Evolutionary conservation across 1,140 invertebrate species (phyloP).

Genomic region (Papilio machaon): DNA sequence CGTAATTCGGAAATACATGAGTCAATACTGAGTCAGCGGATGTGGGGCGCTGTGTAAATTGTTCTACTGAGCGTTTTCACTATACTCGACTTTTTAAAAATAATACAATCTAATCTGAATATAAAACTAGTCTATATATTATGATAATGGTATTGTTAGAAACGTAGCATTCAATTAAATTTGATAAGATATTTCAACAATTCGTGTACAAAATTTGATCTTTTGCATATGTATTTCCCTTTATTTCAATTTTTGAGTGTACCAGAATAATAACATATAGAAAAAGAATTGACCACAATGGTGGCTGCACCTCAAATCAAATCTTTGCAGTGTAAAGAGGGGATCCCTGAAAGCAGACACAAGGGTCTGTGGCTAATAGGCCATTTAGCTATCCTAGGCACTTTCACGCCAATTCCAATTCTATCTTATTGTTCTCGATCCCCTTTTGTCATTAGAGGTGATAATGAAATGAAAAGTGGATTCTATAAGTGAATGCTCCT

Average conservation of each 20-base stretch:
- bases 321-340: slow-evolving; percentile 43
- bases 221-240: background rate
- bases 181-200: background rate
- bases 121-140: slow-evolving; percentile 11
- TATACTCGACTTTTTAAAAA: background rate
- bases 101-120: background rate
- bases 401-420: slow-evolving; percentile 55
- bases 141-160: background rate
- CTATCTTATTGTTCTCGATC: slow-evolving; percentile 40
- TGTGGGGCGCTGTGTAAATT: background rate
- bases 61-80: background rate
- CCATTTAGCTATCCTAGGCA: slow-evolving; percentile 53
- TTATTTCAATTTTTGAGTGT: background rate
- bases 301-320: slow-evolving; percentile 46
- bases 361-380: slow-evolving; percentile 55
- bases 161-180: background rate
- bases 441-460: slow-evolving; percentile 30
- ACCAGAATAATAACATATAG: background rate
- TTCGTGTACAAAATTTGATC: background rate
- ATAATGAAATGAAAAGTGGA: slow-evolving; percentile 33
- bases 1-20: slow-evolving; percentile 12
- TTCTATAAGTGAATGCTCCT: background rate
- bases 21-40: slow-evolving; percentile 9
- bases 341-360: slow-evolving; percentile 41
- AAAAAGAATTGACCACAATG: background rate